Evolutionary conservation across 1,140 invertebrate genomes (phyloP), one percentile per base, ranked within the genome.

Genomic region (Panagrolaimus sp.): DNA sequence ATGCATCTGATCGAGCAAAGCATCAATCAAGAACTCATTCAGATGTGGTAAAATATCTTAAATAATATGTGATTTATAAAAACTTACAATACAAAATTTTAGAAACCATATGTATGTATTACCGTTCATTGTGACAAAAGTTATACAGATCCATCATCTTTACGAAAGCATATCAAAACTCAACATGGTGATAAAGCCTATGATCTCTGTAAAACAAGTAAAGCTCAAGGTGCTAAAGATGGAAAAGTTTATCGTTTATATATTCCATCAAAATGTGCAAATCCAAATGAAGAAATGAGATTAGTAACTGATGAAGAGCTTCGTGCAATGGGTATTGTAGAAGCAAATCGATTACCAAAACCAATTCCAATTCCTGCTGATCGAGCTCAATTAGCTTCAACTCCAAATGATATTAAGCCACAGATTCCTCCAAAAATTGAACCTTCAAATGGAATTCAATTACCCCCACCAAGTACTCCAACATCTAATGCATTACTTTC

Each of bases 91-190:
- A 20, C 5, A 25, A 48, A 57, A 9, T 57, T 87, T 9, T 85
- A 97, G 93, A 98, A 98, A 91, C 94, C 94, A 0, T 98, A 98
- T 81, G 90, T 93, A 0, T 98, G 96, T 84, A 95, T 96, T 86
- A 93, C 93, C 0, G 91, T 91, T 9, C 92, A 92, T 0, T 98
- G 96, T 82, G 93, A 92, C 0, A 98, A 98, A 84, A 87, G 93
- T 16, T 98, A 98, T 82, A 98, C 96, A 0, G 93, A 89, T 77
- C 94, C 94, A 0, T 95, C 92, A 64, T 96, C 93, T 0, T 84
- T 97, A 23, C 84, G 94, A n/a, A 97, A 98, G 84, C 94, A 97
- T 83, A 94, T 98, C 0, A 98, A 98, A 84, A 98, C 94, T 0
- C 93, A 97, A 0, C 96, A 99, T 81, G 96, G 96, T 0, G 90